Evolutionary conservation across 2,888 invertebrate genomes (phyloP), one percentile per base, ranked within the genome.

Genomic region (Cheilosia impressa): DNA sequence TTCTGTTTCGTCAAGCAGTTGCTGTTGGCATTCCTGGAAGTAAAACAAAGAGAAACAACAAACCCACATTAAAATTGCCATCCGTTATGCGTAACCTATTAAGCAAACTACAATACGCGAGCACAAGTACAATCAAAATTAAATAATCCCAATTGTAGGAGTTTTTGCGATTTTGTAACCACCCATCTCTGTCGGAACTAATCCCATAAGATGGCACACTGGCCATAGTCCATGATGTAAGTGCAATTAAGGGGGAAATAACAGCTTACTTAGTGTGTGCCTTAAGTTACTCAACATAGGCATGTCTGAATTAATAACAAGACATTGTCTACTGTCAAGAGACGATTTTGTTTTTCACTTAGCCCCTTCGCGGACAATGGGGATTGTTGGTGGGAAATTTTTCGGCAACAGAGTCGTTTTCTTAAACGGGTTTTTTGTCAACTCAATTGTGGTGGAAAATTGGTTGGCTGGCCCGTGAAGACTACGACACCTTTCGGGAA

Each of bases 1-100:
- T 17, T 76, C 81, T 38, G 62, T 47, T 63, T 84, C 88, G 53
- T 87, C 79, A 34, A 72, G 80, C 57, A 84, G 55, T 62, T 87
- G 31, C 9, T 31, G 31, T 31, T 31, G 88, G 60, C 79, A 87
- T 77, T 88, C 78, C 88, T 88, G 43, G 17, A 87, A 87, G 53
- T 45, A 52, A 31, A 72, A 65, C 34, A 62, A 38, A 65, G 13
- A 13, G 10, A 38, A 38, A 38, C 38, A 38, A 4, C 3, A 38
- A 38, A 38, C 13, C 3, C 38, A 13, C 13, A 38, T 38, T 38
- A 38, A 38, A 38, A 3, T 68, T 34, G 9, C 45, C 13, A 66
- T 78, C 73, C 73, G 58, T 71, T 52, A 66, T 53, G 69, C 22
- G 34, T 47, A 63, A 62, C 41, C 58, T 24, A 45, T 31, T 58